phyloP scores from a whole-genome alignment of 2,888 invertebrate genomes.

The Eristalis intricaria region DNA sequence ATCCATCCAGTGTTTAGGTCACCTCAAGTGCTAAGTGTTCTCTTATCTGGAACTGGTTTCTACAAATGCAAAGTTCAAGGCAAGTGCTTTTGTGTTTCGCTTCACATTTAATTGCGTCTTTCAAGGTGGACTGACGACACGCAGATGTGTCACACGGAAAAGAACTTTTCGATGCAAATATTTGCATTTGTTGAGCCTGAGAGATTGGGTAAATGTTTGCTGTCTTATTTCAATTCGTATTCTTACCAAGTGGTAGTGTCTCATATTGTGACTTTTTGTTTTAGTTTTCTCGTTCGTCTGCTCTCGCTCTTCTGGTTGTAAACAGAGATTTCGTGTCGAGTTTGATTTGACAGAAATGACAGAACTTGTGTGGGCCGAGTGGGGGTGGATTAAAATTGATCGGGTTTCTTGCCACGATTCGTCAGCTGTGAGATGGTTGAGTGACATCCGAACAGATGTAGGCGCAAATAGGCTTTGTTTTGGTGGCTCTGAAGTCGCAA shows the following conservation, averaged over 20 bases:
- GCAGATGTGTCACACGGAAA: not conserved
- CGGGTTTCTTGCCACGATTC: not conserved
- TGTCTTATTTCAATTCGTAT: not conserved
- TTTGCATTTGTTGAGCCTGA: not conserved
- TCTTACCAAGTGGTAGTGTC: not conserved
- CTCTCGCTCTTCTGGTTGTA: not conserved
- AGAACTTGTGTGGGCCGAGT: not conserved
- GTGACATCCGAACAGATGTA: not conserved
- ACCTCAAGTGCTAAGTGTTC: not conserved
- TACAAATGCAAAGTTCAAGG: conserved; percentile 37
- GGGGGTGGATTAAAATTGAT: not conserved
- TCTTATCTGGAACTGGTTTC: conserved; percentile 19
- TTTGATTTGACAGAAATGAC: not conserved
- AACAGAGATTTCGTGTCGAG: not conserved
- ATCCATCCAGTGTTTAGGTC: not conserved
- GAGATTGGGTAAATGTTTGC: not conserved
- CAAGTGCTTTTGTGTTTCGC: not conserved
- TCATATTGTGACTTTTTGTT: not conserved
- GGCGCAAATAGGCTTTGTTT: not conserved
- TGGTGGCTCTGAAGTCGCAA: not conserved
- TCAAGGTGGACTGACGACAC: not conserved
- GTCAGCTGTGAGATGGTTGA: not conserved
- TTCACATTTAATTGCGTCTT: not conserved
- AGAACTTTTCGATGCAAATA: not conserved
- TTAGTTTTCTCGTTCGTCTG: not conserved